Percentiles rank a stretch among this genome's conserved stretches.
phyloP scores from a whole-genome alignment of 1,140 invertebrate genomes.

The Mya arenaria region DNA sequence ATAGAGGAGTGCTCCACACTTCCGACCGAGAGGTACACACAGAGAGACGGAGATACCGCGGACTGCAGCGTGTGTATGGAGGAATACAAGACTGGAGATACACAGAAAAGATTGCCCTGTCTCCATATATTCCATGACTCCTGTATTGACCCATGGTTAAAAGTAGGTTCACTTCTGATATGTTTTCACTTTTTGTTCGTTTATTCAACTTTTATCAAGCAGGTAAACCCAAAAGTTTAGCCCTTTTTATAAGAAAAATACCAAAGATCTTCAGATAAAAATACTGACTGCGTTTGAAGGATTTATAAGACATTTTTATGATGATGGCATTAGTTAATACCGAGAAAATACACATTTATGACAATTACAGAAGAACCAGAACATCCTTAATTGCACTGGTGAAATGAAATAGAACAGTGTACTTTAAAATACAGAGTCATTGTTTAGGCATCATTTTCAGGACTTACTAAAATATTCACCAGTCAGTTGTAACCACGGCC shows the following conservation, averaged over 20 bases:
- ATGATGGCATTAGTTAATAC: too few relatives aligned
- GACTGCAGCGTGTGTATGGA: background rate
- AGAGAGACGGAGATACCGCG: background rate
- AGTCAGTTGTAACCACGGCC: too few relatives aligned
- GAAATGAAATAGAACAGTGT: background rate
- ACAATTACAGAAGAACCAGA: background rate
- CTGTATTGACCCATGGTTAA: background rate
- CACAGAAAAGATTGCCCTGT: background rate
- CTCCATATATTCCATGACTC: background rate
- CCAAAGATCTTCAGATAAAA: background rate
- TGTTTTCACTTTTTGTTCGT: too few relatives aligned
- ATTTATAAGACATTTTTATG: too few relatives aligned
- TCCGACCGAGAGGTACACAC: background rate
- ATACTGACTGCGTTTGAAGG: too few relatives aligned
- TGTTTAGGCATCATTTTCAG: too few relatives aligned
- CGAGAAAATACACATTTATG: too few relatives aligned
- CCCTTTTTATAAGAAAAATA: background rate
- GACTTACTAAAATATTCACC: too few relatives aligned
- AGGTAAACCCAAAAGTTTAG: background rate
- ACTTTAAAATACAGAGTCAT: too few relatives aligned
- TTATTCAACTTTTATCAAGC: too few relatives aligned
- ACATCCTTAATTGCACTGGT: background rate
- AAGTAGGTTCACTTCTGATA: too few relatives aligned
- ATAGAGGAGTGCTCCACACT: background rate
- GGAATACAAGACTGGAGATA: background rate